A percentile compares a stretch with the other conserved stretches of the same genome.
Evolutionary conservation across 2,113 vertebrate species (phyloP).

Genomic region (Anarhynchus alexandrinus): DNA sequence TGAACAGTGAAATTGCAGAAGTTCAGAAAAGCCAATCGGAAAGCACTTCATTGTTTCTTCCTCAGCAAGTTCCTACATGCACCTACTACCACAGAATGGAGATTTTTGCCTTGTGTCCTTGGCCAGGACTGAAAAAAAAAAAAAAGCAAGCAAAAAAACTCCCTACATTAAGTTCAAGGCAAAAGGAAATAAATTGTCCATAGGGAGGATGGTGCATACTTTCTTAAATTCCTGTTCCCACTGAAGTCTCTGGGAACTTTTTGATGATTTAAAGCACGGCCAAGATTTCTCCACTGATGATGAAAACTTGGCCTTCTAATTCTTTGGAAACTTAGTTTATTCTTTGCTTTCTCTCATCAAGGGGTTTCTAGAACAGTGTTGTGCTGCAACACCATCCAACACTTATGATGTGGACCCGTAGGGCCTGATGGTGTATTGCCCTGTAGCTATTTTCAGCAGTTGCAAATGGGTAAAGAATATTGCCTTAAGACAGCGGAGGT

Average conservation of each 20-base stretch:
- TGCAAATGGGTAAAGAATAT: not conserved
- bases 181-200: not conserved
- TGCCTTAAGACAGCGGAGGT: not conserved
- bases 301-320: not conserved
- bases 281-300: not conserved
- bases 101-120: not conserved
- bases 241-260: not conserved
- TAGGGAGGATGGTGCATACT: not conserved
- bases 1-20: not conserved
- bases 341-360: not conserved
- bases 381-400: not conserved
- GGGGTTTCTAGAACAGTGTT: not conserved
- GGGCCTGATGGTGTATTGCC: not conserved
- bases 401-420: not conserved
- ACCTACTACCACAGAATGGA: not conserved
- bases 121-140: not conserved
- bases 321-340: not conserved
- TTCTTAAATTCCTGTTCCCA: not conserved
- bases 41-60: not conserved
- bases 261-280: not conserved
- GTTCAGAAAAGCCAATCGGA: not conserved
- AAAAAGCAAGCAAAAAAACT: accelerated
- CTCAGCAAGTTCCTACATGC: not conserved
- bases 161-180: not conserved
- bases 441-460: not conserved